Evolutionary conservation across 2,113 vertebrate genomes (phyloP), one percentile per base, ranked within the genome.

Genomic region (Labeo catla): DNA sequence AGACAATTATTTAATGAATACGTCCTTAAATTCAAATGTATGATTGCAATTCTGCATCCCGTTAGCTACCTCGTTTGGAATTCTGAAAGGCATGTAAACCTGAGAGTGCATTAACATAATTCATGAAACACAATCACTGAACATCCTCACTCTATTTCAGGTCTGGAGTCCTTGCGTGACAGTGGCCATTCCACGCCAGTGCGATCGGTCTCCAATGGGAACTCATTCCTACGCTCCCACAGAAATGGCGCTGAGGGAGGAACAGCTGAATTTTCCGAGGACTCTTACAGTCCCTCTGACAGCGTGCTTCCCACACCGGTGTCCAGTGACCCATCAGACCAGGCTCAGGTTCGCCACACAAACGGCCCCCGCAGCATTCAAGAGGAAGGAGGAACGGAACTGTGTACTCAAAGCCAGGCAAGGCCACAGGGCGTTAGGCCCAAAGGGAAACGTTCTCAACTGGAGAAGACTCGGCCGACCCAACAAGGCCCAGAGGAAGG

Each of bases 161-260:
- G 98, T 85, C 94, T 99, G 65, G 98, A 99, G 92, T 98, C 97
- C 5, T 94, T 99, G 0, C 93, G 97, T 0, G 98, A 99, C 94
- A 98, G 97, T 0, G 97, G 97, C 86, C 97, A 98, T 91, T 99
- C 98, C 0, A 99, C 97, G 0, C 98, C 97, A 0, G 95, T 98
- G 83, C 95, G 96, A 23, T 97, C 96, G 0, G 91, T 97, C 63
- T 97, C 97, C 73, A 96, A 97, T 0, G 91, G 96, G 0, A 96
- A 96, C 10, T 93, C 95, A 88, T 97, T 98, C 84, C 89, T 92
- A 1, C 94, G 92, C 0, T 91, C 92, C 2, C 94, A 95, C 5
- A 70, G 94, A 82, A 80, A 70, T 80, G 50, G 79, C 43, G 85
- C 84, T 92, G 83, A 88, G 93, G 87, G 89, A 92, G 47, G 97